Evolutionary conservation across 2,888 invertebrate species (phyloP).

Genomic region (Hydriomena furcata): DNA sequence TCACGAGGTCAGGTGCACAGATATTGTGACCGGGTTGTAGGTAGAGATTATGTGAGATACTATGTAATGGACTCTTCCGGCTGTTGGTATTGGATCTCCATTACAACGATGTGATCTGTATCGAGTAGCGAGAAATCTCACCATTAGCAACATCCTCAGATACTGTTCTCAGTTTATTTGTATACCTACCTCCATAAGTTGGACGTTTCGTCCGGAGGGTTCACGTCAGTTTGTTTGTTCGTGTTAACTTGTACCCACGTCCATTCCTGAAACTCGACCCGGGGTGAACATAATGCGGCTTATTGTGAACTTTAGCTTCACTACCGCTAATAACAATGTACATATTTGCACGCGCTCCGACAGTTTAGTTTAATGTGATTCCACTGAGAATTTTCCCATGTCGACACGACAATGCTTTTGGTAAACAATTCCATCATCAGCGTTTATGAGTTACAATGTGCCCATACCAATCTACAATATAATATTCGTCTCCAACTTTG

Average conservation of each 20-base stretch:
- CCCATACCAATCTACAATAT: conserved; percentile 1
- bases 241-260: conserved; percentile 50
- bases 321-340: conserved; percentile 29
- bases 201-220: conserved; percentile 41
- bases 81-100: too few species aligned
- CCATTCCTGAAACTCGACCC: conserved; percentile 40
- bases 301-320: conserved; percentile 45
- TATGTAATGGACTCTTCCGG: too few species aligned
- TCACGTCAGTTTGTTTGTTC: conserved; percentile 53
- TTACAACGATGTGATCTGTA: too few species aligned
- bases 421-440: conserved; percentile 17
- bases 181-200: conserved; percentile 30
- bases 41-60: too few species aligned
- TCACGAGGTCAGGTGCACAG: too few species aligned
- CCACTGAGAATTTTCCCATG: conserved; percentile 9
- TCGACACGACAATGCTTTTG: conserved; percentile 1
- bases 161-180: conserved; percentile 29
- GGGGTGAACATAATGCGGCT: conserved; percentile 39
- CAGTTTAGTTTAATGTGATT: conserved; percentile 22
- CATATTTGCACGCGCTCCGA: conserved; percentile 29
- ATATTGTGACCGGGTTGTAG: too few species aligned
- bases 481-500: neutral
- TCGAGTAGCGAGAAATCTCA: too few species aligned
- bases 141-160: too few species aligned
- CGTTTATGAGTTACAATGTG: neutral